Conservation (phyloP, 2,113 vertebrate genomes). For the Climacteris rufus region DNA sequence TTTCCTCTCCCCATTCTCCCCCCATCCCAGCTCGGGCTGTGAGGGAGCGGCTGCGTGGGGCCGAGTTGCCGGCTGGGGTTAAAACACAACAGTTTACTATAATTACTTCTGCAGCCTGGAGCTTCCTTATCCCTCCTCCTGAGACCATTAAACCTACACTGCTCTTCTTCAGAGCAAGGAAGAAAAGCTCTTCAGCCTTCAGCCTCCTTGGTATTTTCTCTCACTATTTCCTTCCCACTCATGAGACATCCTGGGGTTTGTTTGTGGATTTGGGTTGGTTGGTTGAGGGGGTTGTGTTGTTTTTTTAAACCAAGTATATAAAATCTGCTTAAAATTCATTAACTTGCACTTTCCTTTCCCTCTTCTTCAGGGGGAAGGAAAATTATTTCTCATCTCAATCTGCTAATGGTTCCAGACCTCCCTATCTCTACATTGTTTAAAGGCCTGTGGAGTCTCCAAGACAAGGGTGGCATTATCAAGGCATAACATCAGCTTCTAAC, state of each 20-base stretch:
- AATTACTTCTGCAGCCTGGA: slow-evolving; percentile 9
- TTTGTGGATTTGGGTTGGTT: neutral
- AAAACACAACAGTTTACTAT: slow-evolving; percentile 22
- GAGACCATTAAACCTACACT: slow-evolving; percentile 31
- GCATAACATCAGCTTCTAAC: neutral
- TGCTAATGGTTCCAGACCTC: neutral
- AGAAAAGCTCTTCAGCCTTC: slow-evolving; percentile 19
- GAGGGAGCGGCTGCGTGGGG: neutral
- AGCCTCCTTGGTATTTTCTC: neutral
- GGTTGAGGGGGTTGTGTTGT: neutral
- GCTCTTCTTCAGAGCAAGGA: neutral
- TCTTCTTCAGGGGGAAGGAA: neutral
- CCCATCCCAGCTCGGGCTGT: neutral
- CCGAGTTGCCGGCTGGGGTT: neutral
- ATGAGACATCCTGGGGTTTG: neutral
- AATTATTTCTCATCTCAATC: neutral
- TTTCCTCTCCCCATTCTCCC: neutral
- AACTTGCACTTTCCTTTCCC: too few species aligned
- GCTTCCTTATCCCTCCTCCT: neutral
- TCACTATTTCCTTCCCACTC: neutral
- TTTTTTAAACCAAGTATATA: neutral
- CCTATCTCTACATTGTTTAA: neutral
- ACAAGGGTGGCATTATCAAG: neutral
- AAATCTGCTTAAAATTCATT: neutral
- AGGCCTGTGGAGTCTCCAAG: neutral